Conservation (phyloP, 2,113 vertebrate species). For the Aptenodytes patagonicus region DNA sequence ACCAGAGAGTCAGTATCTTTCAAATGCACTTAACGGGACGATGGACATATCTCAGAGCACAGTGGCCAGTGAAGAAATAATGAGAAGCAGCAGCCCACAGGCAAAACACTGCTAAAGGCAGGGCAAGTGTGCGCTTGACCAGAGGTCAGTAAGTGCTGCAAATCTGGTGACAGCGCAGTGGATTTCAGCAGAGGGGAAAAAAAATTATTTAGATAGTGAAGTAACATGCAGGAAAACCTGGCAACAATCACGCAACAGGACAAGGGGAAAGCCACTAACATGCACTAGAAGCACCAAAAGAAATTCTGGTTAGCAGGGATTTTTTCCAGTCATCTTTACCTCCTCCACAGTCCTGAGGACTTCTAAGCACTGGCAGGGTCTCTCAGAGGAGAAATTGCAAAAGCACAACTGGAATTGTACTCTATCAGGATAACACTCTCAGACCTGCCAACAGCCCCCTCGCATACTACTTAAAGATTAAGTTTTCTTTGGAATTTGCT, state of each 20-base stretch:
- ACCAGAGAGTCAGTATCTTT: conserved; percentile 27
- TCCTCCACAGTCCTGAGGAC: background rate
- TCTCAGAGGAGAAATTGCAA: background rate
- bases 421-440: background rate
- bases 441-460: background rate
- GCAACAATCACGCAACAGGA: background rate
- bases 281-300: background rate
- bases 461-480: background rate
- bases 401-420: background rate
- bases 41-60: conserved; percentile 54
- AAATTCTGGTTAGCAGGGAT: background rate
- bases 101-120: conserved; percentile 31
- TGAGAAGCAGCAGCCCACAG: conserved; percentile 42
- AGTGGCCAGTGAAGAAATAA: conserved; percentile 52
- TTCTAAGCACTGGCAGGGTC: background rate
- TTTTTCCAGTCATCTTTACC: background rate
- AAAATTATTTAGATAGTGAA: background rate
- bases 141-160: conserved; percentile 46
- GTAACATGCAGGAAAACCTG: background rate
- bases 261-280: background rate
- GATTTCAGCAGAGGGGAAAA: conserved; percentile 21
- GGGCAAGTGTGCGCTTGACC: conserved; percentile 39
- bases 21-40: conserved; percentile 51
- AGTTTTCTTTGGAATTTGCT: background rate
- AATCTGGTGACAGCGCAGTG: background rate